Evolutionary conservation across 2,888 invertebrate species (phyloP), one percentile per base, ranked within the genome.

Genomic region (Mamestra brassicae): DNA sequence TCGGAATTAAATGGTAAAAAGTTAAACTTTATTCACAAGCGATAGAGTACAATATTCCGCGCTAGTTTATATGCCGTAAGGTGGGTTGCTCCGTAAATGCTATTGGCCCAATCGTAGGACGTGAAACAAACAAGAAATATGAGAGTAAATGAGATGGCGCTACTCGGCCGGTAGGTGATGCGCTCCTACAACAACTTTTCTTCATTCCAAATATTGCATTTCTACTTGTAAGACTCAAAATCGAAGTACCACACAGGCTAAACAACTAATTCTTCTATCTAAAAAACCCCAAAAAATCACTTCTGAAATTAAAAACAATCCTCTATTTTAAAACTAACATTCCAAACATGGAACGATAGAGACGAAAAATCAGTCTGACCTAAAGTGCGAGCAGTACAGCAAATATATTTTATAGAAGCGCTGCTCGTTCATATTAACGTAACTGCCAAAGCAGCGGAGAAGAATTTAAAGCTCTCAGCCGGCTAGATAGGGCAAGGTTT

Each of bases 11-110:
- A 96, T 94, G 93, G 90, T 94, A 94, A 95, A 95, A 95, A 95
- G 95, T 95, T 96, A 95, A 96, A 95, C 96, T 96, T 95, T 96
- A 96, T 96, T 91, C 88, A 88, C 91, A 93, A 93, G 96, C 87
- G 85, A 93, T 96, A 96, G 94, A 94, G 96, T 92, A 93, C 94
- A 96, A 92, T 95, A 95, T 96, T 94, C 94, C 85, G 86, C 93
- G 91, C 89, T 94, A 94, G 94, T 95, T 94, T 95, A 94, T 93
- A 91, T 90, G 91, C 92, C 91, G 93, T 96, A 95, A 96, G 96
- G 96, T 95, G 96, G 96, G 96, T 94, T 94, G 96, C 95, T 93
- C 95, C 96, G 94, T 94, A 94, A 94, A 94, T 92, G 95, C 96
- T 91, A 96, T 96, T 96, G 96, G 96, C 95, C 95, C 96, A 95